Evolutionary conservation across 2,888 invertebrate genomes (phyloP).

Genomic region (Odontocerum albicorne): DNA sequence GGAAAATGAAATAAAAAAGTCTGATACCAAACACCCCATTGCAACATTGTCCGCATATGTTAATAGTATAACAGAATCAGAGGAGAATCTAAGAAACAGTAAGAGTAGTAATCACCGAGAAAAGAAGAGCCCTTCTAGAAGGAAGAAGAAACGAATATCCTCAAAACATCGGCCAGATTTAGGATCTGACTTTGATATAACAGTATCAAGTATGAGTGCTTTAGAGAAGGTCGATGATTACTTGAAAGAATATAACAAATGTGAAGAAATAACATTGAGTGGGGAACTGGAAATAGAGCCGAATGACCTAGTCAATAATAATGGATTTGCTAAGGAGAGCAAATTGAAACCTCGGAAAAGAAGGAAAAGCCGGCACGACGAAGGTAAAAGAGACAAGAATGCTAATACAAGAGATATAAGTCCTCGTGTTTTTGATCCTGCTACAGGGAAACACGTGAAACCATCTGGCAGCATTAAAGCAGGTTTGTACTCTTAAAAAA

Average conservation of each 20-base stretch:
- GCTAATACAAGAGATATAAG: conserved; percentile 51
- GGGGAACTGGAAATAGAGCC: conserved; percentile 56
- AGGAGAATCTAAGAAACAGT: conserved; percentile 52
- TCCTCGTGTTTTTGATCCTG: conserved; percentile 50
- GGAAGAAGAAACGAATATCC: conserved; percentile 54
- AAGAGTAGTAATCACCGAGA: conserved; percentile 54
- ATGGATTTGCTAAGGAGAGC: conserved; percentile 47
- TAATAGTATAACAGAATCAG: conserved; percentile 54
- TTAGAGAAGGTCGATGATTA: conserved; percentile 57
- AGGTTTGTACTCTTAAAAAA: conserved; percentile 41
- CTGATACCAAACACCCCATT: conserved; percentile 48
- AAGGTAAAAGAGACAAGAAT: conserved; percentile 46
- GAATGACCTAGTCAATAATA: conserved; percentile 54
- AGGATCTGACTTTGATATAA: conserved; percentile 53
- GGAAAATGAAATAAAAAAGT: conserved; percentile 56
- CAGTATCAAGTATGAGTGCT: conserved; percentile 56
- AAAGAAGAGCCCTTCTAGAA: conserved; percentile 53
- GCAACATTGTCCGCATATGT: conserved; percentile 54
- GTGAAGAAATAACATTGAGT: conserved; percentile 54
- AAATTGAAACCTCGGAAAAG: conserved; percentile 51
- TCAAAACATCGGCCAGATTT: conserved; percentile 50
- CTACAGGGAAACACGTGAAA: conserved; percentile 47
- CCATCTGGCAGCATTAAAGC: conserved; percentile 42
- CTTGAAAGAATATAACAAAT: conserved; percentile 55
- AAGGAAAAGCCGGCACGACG: conserved; percentile 52